Evolutionary conservation across 2,113 vertebrate genomes (phyloP), one percentile per base, ranked within the genome.

Genomic region (Cephalophus harveyi): DNA sequence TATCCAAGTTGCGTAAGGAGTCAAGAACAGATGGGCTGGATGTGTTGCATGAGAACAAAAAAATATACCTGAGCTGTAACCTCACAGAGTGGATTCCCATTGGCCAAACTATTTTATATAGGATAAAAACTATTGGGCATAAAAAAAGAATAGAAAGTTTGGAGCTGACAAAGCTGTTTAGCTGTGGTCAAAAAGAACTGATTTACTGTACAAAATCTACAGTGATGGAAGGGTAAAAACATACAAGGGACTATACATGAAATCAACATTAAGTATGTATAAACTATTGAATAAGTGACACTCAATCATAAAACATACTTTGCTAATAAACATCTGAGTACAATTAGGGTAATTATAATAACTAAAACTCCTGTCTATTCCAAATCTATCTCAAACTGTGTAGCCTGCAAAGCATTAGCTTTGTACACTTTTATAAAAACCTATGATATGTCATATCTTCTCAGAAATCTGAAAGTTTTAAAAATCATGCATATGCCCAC

Each of bases 21-120:
- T 6, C 67, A 94, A 64, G 71, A 95, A 36, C 96, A 98, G 88
- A 97, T 93, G 96, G 88, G 36, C 13, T 94, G 17, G 16, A 19
- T 82, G 15, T 46, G 23, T 28, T 81, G 6, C 64, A 14, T 82
- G 25, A 62, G 55, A 97, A 19, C 25, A 93, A 81, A 95, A 62
- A 92, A 36, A 71, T 14, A 10, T 8, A 95, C 67, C 36, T 54
- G 23, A 17, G 40, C 59, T 90, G 4, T 64, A 27, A 93, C 87
- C 64, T 95, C 52, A 83, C 16, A 43, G 27, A 78, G n/a, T n/a
- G 4, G 11, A 54, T 76, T 87, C n/a, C 36, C 7, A 57, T 52
- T 88, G 84, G n/a, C 74, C 46, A 55, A 88, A 62, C 17, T 78
- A 43, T 30, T 74, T 25, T 87, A 52, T 2, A 17, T 14, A 87